Percentiles rank a stretch among this genome's conserved stretches.
Evolutionary conservation across 2,113 vertebrate species (phyloP).

Genomic region (Phrynocephalus versicolor): DNA sequence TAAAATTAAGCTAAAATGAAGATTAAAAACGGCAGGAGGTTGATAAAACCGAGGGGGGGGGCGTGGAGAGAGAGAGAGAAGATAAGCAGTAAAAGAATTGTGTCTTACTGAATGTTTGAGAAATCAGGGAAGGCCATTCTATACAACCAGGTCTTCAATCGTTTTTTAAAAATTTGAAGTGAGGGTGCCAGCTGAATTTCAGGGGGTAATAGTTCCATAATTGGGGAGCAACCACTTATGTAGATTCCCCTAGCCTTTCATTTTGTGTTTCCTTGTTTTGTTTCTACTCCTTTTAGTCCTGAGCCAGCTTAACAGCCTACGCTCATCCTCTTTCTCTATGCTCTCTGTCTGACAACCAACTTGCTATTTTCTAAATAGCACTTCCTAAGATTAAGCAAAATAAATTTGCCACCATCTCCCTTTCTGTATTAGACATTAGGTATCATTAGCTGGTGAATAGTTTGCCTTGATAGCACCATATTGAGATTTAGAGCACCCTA

Average conservation of each 20-base stretch:
- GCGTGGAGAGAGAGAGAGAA: no score
- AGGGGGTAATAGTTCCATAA: no score
- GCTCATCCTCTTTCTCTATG: background rate
- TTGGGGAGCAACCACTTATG: no score
- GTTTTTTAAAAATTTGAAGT: no score
- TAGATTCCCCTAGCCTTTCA: background rate
- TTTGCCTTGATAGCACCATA: background rate
- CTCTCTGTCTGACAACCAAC: background rate
- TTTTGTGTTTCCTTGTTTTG: background rate
- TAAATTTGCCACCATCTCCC: slow-evolving; percentile 5
- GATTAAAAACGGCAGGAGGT: no score
- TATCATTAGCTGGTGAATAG: slow-evolving; percentile 24
- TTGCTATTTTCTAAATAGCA: slow-evolving; percentile 14
- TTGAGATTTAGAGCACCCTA: background rate
- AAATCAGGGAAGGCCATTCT: no score
- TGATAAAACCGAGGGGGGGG: no score
- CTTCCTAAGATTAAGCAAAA: slow-evolving; percentile 16
- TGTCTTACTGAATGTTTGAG: no score
- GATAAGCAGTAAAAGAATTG: no score
- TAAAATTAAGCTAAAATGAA: no score
- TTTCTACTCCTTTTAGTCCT: background rate
- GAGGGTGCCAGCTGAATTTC: no score
- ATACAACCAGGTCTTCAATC: no score
- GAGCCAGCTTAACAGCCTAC: background rate
- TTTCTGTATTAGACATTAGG: slow-evolving; percentile 14